Evolutionary conservation across 2,888 invertebrate species (phyloP), one percentile per base, ranked within the genome.

Genomic region (Anthrax anthrax): DNA sequence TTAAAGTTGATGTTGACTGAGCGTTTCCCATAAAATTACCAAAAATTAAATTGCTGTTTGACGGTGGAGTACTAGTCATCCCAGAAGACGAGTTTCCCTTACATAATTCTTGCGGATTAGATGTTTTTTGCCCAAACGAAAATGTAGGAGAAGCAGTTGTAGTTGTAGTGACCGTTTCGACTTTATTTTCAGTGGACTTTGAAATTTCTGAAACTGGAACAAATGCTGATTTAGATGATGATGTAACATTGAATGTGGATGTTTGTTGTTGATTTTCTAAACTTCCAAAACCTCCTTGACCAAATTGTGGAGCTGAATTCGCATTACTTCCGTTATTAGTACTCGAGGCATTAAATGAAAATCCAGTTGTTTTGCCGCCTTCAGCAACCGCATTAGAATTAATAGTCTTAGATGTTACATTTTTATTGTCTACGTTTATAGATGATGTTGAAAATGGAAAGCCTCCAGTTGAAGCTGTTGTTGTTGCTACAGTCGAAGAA

Each of bases 401-500:
- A 29, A 4, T 16, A 2, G 45, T 12, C 16, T 39, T 43, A n/a
- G 40, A n/a, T 43, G 29, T 12, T 23, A 42, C 27, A 40, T 23
- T 16, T 34, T 18, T 12, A 13, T 27, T 32, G n/a, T 3, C n/a
- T n/a, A n/a, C n/a, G n/a, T n/a, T n/a, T n/a, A 13, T 16, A 14
- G 16, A 18, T 16, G 17, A 18, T 34, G 34, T 14, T 19, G n/a
- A 14, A n/a, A 9, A 14, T 23, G 10, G 19, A n/a, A 13, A 37
- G 34, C 16, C 17, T 10, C 2, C 6, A 18, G 38, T 38, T 10
- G 18, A 23, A 13, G 39, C 12, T 18, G 34, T 40, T 37, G 45
- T 36, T 44, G 18, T 18, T 45, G 16, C 44, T 32, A 43, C 17
- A n/a, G 23, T 43, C 12, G 45, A 41, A 39, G 36, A n/a, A 42